Evolutionary conservation across 2,888 invertebrate species (phyloP).

Genomic region (Acheta domesticus): DNA sequence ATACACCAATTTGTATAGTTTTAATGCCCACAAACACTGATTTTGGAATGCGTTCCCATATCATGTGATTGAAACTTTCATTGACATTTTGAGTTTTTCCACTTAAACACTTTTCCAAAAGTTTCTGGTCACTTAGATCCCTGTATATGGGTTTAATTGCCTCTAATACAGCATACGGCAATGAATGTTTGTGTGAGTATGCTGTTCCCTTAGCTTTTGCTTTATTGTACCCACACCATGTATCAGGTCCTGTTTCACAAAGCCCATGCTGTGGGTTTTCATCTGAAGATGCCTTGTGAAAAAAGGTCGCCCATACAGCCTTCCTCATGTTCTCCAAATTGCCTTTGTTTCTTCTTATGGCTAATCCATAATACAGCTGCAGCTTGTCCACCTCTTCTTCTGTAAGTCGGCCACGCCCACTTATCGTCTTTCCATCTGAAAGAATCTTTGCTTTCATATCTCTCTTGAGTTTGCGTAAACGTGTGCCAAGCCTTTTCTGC

Average conservation of each 20-base stretch:
- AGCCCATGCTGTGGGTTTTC: constrained; percentile 33
- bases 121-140: background rate
- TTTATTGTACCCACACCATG: constrained; percentile 34
- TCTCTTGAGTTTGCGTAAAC: background rate
- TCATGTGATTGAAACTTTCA: constrained; percentile 24
- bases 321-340: constrained; percentile 30
- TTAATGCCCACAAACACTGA: too few species aligned
- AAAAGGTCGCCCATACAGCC: constrained; percentile 21
- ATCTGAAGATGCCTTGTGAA: constrained; percentile 32
- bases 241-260: constrained; percentile 31
- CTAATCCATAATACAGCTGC: constrained; percentile 32
- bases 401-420: background rate
- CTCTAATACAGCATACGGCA: constrained; percentile 11
- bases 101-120: constrained; percentile 23
- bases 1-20: too few species aligned
- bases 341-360: constrained; percentile 30
- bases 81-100: constrained; percentile 25
- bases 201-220: background rate
- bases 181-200: too few species aligned
- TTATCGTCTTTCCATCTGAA: constrained; percentile 25
- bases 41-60: background rate
- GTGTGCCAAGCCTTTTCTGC: background rate
- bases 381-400: constrained; percentile 22
- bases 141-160: background rate
- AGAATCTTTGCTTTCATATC: constrained; percentile 23